Percentiles rank a stretch among this genome's conserved stretches.
Evolutionary conservation across 2,113 vertebrate genomes (phyloP).

Genomic region (Lepus timidus): DNA sequence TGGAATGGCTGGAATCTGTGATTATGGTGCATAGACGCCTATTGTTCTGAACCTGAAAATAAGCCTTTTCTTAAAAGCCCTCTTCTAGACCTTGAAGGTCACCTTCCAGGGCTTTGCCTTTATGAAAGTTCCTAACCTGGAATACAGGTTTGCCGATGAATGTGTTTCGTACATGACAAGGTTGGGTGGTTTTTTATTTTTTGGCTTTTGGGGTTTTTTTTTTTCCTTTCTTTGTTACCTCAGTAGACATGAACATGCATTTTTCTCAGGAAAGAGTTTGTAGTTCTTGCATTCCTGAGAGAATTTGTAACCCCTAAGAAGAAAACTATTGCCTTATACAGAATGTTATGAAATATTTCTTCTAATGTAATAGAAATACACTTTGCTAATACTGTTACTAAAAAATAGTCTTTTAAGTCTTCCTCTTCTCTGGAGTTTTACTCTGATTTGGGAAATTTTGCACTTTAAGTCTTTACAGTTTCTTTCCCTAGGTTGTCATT

Average conservation of each 20-base stretch:
- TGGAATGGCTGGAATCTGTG: slow-evolving; percentile 75
- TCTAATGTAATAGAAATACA: slow-evolving; percentile 66
- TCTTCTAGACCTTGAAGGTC: slow-evolving; percentile 64
- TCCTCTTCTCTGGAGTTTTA: slow-evolving; percentile 36
- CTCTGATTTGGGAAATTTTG: slow-evolving; percentile 20
- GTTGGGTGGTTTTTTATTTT: neutral
- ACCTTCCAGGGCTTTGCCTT: slow-evolving; percentile 14
- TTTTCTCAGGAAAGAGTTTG: neutral
- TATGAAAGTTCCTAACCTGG: slow-evolving; percentile 55
- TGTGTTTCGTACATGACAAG: neutral
- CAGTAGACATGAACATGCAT: neutral
- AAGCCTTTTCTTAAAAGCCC: slow-evolving; percentile 59
- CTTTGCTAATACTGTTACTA: slow-evolving; percentile 53
- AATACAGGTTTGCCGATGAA: slow-evolving; percentile 32
- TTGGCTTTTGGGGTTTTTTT: no score
- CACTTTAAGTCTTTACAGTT: neutral
- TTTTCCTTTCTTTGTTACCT: neutral
- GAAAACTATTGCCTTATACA: neutral
- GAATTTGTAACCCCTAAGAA: neutral
- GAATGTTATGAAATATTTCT: slow-evolving; percentile 67
- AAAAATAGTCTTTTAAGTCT: neutral
- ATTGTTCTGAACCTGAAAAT: slow-evolving; percentile 72
- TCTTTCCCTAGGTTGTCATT: neutral
- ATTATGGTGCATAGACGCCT: slow-evolving; percentile 54
- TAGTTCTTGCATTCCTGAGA: neutral